These are phyloP conservation scores for Chlorops oryzae DNA, from an alignment of 1,140 invertebrate species.

Conservation along the genomic window DNA sequence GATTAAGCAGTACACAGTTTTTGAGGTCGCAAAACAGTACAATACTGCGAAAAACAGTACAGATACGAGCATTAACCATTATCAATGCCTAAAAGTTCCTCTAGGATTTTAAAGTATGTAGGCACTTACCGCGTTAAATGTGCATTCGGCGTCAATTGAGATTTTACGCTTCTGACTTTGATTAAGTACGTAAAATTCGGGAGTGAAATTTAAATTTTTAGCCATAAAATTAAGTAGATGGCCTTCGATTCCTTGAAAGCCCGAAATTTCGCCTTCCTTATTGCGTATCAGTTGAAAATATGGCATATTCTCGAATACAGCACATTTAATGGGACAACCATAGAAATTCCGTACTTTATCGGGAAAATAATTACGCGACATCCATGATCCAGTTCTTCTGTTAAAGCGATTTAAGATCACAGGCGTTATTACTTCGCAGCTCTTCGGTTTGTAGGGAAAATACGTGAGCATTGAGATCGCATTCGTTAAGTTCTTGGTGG, in stretches of 20 bases:
- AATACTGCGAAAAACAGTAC: too few species aligned
- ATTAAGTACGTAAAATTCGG: constrained; percentile 30
- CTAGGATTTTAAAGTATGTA: neutral
- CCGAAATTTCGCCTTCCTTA: neutral
- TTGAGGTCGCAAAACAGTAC: too few species aligned
- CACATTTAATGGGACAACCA: constrained; percentile 33
- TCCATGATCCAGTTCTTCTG: too few species aligned
- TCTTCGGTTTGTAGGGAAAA: too few species aligned
- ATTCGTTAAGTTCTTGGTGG: too few species aligned
- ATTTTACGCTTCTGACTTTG: constrained; percentile 23
- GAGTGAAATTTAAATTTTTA: constrained; percentile 29
- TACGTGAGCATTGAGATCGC: too few species aligned
- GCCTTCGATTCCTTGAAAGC: constrained; percentile 35
- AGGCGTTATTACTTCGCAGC: too few species aligned
- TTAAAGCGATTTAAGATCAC: too few species aligned
- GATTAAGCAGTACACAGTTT: too few species aligned
- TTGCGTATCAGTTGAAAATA: constrained; percentile 21
- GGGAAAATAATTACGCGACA: constrained; percentile 19
- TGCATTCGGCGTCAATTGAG: constrained; percentile 12
- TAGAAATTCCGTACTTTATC: constrained; percentile 29
- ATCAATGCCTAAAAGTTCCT: too few species aligned
- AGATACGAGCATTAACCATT: too few species aligned
- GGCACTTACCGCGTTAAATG: constrained; percentile 30
- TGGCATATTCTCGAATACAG: constrained; percentile 42
- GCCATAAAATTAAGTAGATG: constrained; percentile 32